Evolutionary conservation across 2,797 vertebrate genomes (phyloP).

Genomic region (Acipenser ruthenus): DNA sequence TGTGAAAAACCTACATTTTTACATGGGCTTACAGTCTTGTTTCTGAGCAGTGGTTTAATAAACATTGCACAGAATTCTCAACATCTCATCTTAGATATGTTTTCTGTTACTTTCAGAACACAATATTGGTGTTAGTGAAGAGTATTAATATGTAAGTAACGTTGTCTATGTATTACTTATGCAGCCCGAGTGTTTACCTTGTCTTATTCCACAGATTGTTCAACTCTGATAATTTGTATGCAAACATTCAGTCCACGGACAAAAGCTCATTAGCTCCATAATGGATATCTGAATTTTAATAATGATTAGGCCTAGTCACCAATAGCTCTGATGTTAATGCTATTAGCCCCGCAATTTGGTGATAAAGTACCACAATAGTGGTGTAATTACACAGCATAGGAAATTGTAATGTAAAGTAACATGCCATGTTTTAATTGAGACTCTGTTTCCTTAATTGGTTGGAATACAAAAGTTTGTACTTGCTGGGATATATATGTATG

Average conservation of each 20-base stretch:
- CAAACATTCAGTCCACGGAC: background rate
- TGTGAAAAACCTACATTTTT: too few relatives aligned
- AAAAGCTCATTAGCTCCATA: conserved; percentile 1
- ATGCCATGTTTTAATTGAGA: background rate
- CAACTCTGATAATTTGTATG: background rate
- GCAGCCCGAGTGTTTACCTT: background rate
- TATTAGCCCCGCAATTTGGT: conserved; percentile 1
- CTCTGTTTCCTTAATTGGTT: background rate
- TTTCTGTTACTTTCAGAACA: background rate
- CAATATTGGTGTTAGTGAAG: background rate
- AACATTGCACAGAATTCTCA: background rate
- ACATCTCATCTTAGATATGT: background rate
- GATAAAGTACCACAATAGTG: conserved; percentile 9
- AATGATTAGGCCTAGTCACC: background rate
- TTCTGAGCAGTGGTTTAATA: too few relatives aligned
- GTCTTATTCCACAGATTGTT: background rate
- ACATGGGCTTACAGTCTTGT: too few relatives aligned
- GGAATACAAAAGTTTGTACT: background rate
- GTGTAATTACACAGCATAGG: conserved; percentile 14
- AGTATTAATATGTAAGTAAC: background rate
- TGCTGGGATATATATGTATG: background rate
- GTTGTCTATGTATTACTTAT: conserved; percentile 1
- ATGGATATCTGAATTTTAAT: background rate
- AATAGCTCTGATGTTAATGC: conserved; percentile 9
- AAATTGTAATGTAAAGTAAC: conserved; percentile 14